phyloP scores from a whole-genome alignment of 1,140 invertebrate genomes.

The Augochlora pura region DNA sequence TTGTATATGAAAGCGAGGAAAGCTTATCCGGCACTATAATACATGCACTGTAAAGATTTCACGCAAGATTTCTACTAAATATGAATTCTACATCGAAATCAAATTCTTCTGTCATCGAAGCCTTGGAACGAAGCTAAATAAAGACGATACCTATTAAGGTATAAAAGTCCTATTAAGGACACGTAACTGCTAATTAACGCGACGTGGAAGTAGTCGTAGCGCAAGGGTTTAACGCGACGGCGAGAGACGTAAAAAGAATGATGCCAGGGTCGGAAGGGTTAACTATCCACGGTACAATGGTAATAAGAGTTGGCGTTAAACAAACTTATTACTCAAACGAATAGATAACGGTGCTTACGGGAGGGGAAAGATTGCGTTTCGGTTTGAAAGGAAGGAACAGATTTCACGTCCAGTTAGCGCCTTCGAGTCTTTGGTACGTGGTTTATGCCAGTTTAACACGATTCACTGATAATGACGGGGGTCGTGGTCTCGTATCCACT shows the following conservation, averaged over 20 bases:
- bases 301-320: conserved; percentile 15
- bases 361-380: conserved; percentile 5
- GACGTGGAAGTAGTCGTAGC: too few species aligned
- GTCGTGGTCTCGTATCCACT: conserved; percentile 61
- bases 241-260: background rate
- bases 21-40: too few species aligned
- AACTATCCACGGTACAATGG: background rate
- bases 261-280: background rate
- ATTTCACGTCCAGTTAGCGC: conserved; percentile 51
- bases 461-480: conserved; percentile 67
- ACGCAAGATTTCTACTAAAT: too few species aligned
- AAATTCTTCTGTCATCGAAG: too few species aligned
- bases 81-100: too few species aligned
- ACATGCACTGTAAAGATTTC: too few species aligned
- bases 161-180: too few species aligned
- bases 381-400: conserved; percentile 7
- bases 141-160: too few species aligned
- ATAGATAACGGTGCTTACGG: conserved; percentile 2
- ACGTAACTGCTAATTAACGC: too few species aligned
- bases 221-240: too few species aligned
- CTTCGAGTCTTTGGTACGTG: conserved; percentile 36
- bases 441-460: conserved; percentile 66
- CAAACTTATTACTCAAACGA: conserved; percentile 13
- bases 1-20: too few species aligned
- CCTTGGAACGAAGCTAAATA: too few species aligned